Evolutionary conservation across 2,888 invertebrate species (phyloP).

Genomic region (Leucania comma): DNA sequence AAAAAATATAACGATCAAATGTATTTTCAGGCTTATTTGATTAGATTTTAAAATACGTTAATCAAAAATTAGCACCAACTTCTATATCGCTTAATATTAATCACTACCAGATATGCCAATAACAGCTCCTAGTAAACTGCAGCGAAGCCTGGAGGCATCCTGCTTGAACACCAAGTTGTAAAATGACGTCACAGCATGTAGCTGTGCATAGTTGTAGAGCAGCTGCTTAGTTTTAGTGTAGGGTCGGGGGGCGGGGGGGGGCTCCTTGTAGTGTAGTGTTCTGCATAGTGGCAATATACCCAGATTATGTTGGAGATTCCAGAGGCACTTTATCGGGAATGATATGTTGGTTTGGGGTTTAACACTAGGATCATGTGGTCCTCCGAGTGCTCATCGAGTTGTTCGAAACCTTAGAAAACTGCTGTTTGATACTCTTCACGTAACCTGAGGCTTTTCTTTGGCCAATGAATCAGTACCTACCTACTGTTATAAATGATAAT

Average conservation of each 20-base stretch:
- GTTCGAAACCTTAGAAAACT: too few species aligned
- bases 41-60: not conserved
- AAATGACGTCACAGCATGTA: slow-evolving; percentile 17
- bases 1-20: not conserved
- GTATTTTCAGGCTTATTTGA: not conserved
- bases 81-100: not conserved
- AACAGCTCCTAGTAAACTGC: not conserved
- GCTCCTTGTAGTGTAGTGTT: not conserved
- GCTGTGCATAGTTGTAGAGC: not conserved
- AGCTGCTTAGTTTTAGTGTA: not conserved
- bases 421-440: too few species aligned
- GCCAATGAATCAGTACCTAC: too few species aligned
- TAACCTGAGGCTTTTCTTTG: too few species aligned
- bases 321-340: too few species aligned
- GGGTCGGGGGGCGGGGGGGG: not conserved
- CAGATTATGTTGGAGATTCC: not conserved
- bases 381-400: too few species aligned
- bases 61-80: not conserved
- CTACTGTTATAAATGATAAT: too few species aligned
- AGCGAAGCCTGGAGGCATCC: slow-evolving; percentile 1
- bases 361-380: too few species aligned
- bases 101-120: slow-evolving; percentile 17
- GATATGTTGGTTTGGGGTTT: too few species aligned
- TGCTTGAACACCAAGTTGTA: slow-evolving; percentile 13
- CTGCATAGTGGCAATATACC: not conserved